Evolutionary conservation across 2,888 invertebrate genomes (phyloP).

Genomic region (Morinoia aosen): DNA sequence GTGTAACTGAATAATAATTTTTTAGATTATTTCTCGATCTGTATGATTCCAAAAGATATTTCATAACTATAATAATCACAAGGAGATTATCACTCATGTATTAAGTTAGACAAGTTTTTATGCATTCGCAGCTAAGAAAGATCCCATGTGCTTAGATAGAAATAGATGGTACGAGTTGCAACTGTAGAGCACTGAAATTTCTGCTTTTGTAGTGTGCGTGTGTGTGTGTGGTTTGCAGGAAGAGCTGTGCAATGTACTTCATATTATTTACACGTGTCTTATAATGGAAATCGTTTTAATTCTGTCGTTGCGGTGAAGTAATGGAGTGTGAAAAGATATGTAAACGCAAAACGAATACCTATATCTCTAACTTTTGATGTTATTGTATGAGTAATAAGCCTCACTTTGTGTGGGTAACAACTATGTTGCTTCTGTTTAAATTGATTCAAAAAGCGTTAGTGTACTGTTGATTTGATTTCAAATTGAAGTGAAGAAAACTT

Average conservation of each 20-base stretch:
- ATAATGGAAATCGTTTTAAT: background rate
- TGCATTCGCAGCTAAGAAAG: background rate
- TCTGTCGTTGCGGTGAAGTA: background rate
- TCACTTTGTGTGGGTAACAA: background rate
- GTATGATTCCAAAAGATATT: background rate
- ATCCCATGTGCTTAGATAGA: background rate
- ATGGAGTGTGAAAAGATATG: background rate
- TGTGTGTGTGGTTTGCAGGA: background rate
- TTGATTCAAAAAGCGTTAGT: background rate
- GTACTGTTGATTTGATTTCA: background rate
- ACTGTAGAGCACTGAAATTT: background rate
- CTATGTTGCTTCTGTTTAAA: background rate
- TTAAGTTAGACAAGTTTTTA: background rate
- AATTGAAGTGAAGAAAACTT: background rate
- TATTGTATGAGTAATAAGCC: background rate
- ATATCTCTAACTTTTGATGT: background rate
- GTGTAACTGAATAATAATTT: background rate
- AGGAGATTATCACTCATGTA: background rate
- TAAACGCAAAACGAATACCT: background rate
- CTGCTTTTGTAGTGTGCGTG: background rate
- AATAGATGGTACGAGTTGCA: background rate
- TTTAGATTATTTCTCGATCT: background rate
- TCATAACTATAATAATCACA: background rate
- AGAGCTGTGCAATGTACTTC: background rate
- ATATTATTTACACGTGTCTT: background rate